Evolutionary conservation across 2,888 invertebrate species (phyloP), one percentile per base, ranked within the genome.

Genomic region (Eustalomyia histrio): DNA sequence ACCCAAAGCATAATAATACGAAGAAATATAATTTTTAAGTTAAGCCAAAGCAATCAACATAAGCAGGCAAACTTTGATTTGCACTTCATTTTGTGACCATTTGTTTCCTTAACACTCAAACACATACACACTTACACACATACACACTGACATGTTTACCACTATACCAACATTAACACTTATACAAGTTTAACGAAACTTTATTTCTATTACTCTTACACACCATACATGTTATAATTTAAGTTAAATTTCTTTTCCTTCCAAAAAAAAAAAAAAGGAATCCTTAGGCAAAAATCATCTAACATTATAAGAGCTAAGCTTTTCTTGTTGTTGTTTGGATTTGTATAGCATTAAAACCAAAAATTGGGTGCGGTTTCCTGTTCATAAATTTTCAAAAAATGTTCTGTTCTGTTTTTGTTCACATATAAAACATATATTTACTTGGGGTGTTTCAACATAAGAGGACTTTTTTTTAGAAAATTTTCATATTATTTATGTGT

Each of bases 11-110:
- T 47, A 47, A 47, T 47, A n/a, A 47, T 14, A n/a, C 10, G 52
- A n/a, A 18, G 43, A 18, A 53, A 47, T 47, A 14, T 39, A 16
- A 10, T 17, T 52, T 24, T 57, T n/a, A 64, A 73, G 64, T 71
- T 57, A 69, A 74, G 61, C 53, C 74, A 69, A 76, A 87, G 85
- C 86, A 87, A 87, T 86, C 86, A 85, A 85, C 84, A 85, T 84
- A 86, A 85, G 84, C 74, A 80, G 35, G 53, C 84, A 85, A 86
- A 87, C 85, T 87, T 87, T 87, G 86, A 87, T 87, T 87, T 87
- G 86, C 84, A 87, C 86, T 87, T 87, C 84, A 87, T 87, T 87
- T 86, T 85, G 61, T 74, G 61, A 74, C 67, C 65, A 81, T 69
- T 73, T 86, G 85, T 84, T 86, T 85, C 84, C 82, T 79, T 21